These are phyloP conservation scores for Macrosiphum euphorbiae DNA, from an alignment of 2,888 invertebrate genomes.

Conservation along the genomic window DNA sequence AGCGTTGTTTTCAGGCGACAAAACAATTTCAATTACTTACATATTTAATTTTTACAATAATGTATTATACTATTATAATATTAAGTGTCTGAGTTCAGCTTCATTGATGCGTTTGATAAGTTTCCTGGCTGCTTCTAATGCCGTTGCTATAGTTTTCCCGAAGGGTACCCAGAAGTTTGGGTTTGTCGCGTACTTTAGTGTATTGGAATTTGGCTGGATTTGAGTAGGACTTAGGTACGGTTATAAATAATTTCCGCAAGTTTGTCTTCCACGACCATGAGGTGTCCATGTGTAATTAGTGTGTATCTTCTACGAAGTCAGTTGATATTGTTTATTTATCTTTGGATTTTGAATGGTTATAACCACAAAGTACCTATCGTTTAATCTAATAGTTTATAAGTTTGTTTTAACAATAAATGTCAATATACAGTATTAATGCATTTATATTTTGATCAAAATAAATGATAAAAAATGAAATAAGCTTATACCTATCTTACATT, in stretches of 20 bases:
- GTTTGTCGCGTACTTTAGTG: not conserved
- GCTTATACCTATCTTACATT: slow-evolving; percentile 3
- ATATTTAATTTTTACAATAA: not conserved
- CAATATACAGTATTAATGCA: not conserved
- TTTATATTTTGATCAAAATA: slow-evolving; percentile 36
- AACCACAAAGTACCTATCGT: not conserved
- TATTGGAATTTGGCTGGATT: not conserved
- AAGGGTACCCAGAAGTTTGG: not conserved
- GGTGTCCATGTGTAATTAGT: not conserved
- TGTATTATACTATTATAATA: not conserved
- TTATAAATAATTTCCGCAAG: not conserved
- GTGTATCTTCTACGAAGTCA: not conserved
- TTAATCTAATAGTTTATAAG: slow-evolving; percentile 16
- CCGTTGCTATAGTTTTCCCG: not conserved
- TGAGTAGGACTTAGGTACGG: not conserved
- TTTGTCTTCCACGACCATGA: not conserved
- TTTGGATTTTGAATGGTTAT: not conserved
- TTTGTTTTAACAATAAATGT: slow-evolving; percentile 19
- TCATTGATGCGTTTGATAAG: not conserved
- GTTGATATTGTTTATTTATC: not conserved
- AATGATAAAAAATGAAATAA: slow-evolving; percentile 27
- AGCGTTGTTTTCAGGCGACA: not conserved
- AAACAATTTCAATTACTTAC: not conserved
- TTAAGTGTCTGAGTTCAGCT: not conserved
- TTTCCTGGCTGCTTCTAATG: not conserved